Evolutionary conservation across 2,113 vertebrate genomes (phyloP), one percentile per base, ranked within the genome.

Genomic region (Xiphophorus hellerii): DNA sequence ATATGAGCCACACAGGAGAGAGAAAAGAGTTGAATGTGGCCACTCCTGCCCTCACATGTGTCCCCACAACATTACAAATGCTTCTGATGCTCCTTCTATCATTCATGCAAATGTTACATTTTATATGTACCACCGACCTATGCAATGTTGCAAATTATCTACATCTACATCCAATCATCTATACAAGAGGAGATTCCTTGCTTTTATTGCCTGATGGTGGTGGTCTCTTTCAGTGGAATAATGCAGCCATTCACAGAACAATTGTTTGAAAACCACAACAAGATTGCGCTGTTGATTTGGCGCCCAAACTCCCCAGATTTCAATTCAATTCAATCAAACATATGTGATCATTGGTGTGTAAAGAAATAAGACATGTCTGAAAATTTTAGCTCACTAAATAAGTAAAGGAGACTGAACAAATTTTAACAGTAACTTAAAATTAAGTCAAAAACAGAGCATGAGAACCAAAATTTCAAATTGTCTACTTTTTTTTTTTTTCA

Each of bases 381-480:
- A 48, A 20, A 48, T 6, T 20, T 20, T 20, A 17, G 1, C 4
- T 1, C 17, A 35, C 13, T 10, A 62, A 69, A 25, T 44, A 27
- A 61, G 22, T 22, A n/a, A 62, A 3, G 67, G 22, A 25, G 54
- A 27, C 27, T 3, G 27, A 48, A 11, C 37, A 22, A 61, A 58
- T 27, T 39, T 72, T 30, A 66, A 20, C 54, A 54, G 33, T 22
- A 51, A 3, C 8, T 51, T 20, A 28, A 11, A 61, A 39, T 4
- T 25, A 3, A 22, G 58, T 35, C 15, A 39, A 61, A 35, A 7
- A 60, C n/a, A 58, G 28, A 71, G 31, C 44, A 4, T 66, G 33
- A 71, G 22, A 17, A 54, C n/a, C 25, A 61, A 71, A 60, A 71
- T 58, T 72, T 82, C 27, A 67, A 66, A 35, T 13, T 30, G 30